These are phyloP conservation scores for Oscheius sp. DNA, from an alignment of 2,888 invertebrate genomes.

Conservation along the genomic window DNA sequence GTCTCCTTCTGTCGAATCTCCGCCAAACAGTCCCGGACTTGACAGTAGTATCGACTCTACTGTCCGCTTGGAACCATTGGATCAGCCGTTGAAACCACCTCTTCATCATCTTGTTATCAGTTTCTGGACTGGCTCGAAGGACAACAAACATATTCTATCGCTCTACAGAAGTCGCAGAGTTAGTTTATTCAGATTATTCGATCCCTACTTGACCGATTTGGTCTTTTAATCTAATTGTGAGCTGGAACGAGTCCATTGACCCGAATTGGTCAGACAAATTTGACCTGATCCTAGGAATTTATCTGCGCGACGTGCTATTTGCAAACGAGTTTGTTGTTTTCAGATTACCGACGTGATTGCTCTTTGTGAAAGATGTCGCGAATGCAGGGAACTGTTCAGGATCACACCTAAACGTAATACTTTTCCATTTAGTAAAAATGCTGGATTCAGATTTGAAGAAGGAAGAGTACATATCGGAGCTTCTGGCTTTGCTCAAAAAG, in stretches of 20 bases:
- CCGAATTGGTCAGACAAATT: not conserved
- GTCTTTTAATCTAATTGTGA: not conserved
- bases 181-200: slow-evolving; percentile 19
- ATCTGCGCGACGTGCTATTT: too few relatives aligned
- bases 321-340: slow-evolving; percentile 12
- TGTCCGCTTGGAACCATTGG: not conserved
- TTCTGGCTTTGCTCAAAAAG: slow-evolving; percentile 47
- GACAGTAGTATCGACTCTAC: slow-evolving; percentile 36
- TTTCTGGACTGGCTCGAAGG: slow-evolving; percentile 42
- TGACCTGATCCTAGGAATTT: too few relatives aligned
- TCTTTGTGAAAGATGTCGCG: slow-evolving; percentile 57
- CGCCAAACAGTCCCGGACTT: not conserved
- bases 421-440: slow-evolving; percentile 17
- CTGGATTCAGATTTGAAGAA: slow-evolving; percentile 33
- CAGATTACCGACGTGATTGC: slow-evolving; percentile 54
- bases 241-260: not conserved
- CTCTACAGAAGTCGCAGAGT: slow-evolving; percentile 51
- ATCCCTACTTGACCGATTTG: not conserved
- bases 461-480: slow-evolving; percentile 41
- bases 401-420: slow-evolving; percentile 31
- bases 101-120: slow-evolving; percentile 49
- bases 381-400: slow-evolving; percentile 51
- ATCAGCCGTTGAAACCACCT: slow-evolving; percentile 8
- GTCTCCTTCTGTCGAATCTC: not conserved
- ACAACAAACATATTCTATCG: slow-evolving; percentile 45